Base-by-base conservation (phyloP, 2,113 vertebrate species). In the Tachysurus fulvidraco region DNA sequence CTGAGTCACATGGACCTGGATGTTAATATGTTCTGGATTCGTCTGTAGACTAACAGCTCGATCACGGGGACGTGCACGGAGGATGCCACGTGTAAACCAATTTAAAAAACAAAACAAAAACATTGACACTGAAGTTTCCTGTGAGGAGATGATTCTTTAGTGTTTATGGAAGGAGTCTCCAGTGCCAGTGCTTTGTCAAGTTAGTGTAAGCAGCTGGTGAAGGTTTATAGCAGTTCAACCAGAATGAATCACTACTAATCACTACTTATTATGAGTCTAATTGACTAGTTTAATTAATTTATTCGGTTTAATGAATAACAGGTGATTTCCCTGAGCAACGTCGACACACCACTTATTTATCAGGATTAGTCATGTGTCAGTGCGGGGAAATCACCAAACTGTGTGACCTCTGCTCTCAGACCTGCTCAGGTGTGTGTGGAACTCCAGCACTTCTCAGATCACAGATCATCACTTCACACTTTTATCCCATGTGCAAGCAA, bases 381-480 rank as follows among this genome's bases (percentile, higher is more conserved):
- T 28, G 50, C 50, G 25, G 74, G 74, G 74, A 78, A 78, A 54
- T 55, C 74, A 78, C 50, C 74, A 28, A 28, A 16, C 13, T 54
- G 50, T 10, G 14, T 28, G n/a, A 54, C 50, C 46, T 28, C 7
- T 13, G 46, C 74, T n/a, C n/a, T 52, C 74, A n/a, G 44, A 77
- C 74, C 74, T 77, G 74, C n/a, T 54, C 74, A 78, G 74, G 74
- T 78, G 74, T 78, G 74, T 78, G 13, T 55, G 25, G 50, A 4
- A 50, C 46, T 78, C 44, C 25, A 17, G 16, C 13, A n/a, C 74
- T 44, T 28, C 69, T 50, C 21, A 13, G 12, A 21, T 23, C 1
- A 14, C 73, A 25, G 21, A 25, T 54, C 74, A 54, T 28, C 74
- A 54, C 74, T 3, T 52, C 25, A 28, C 46, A 52, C 25, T 77